Base-by-base conservation (phyloP, 2,797 vertebrate genomes). In the Hippocampus kuda region DNA sequence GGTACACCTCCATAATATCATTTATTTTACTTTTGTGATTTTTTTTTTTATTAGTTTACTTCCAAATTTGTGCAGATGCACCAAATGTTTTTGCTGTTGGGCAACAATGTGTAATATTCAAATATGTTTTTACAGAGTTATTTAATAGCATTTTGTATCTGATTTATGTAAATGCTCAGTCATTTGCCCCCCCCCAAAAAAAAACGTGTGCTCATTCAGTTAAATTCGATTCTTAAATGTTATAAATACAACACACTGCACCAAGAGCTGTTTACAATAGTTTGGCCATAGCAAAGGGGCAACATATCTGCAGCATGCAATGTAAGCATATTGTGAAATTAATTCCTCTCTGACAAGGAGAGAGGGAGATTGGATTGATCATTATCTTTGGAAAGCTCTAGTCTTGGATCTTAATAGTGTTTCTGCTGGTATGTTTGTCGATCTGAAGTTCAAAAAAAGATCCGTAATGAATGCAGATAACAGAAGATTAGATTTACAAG, bases 311-410 rank as follows among this genome's bases (percentile, higher is more conserved):
- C 30, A 22, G 18, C 30, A 38, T 61, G 59, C 59, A 61, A 27
- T 16, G 2, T 13, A 57, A 26, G 18, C 10, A 56, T 9, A 56
- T 56, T 27, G 13, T 26, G 13, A 5, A 27, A 27, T 27, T 24
- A 27, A 26, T 27, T 13, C 24, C 1, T 27, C 12, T 15, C 4
- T 15, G 26, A 57, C 56, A 13, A 26, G 11, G 26, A 54, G n/a
- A 24, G 1, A 26, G 56, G 11, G 26, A 54, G 53, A 54, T 9
- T 54, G 9, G 24, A 24, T 8, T 54, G 22, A 54, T 54, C 1
- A n/a, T 54, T 54, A 10, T 54, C 10, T 54, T 54, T 54, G n/a
- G n/a, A 60, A 60, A 65, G n/a, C 41, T 65, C 63, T 65, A 27
- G 7, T 27, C 8, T 18, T 27, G 24, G 42, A 65, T 20, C 42